These are phyloP conservation scores for Polyommatus icarus DNA, from an alignment of 2,888 invertebrate genomes.

Conservation along the genomic window DNA sequence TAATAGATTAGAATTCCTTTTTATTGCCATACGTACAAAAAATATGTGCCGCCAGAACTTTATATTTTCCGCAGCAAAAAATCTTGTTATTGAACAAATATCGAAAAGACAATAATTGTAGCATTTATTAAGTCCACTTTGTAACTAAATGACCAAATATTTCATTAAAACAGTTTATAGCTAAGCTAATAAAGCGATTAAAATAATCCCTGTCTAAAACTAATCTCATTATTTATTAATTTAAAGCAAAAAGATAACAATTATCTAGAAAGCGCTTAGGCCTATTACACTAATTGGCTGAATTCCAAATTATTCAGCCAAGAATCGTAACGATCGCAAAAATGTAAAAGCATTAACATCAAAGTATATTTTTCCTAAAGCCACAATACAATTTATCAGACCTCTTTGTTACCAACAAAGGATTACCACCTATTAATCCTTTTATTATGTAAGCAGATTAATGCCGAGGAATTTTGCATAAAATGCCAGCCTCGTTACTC, in stretches of 20 bases:
- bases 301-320: neutral
- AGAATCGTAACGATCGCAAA: neutral
- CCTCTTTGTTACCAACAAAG: neutral
- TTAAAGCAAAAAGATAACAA: neutral
- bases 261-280: neutral
- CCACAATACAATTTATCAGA: slow-evolving; percentile 16
- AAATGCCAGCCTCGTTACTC: slow-evolving; percentile 13
- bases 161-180: too few relatives aligned
- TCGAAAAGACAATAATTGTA: too few relatives aligned
- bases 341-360: neutral
- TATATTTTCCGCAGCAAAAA: too few relatives aligned
- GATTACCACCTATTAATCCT: slow-evolving; percentile 21
- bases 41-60: too few relatives aligned
- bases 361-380: slow-evolving; percentile 8
- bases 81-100: too few relatives aligned
- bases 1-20: too few relatives aligned
- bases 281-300: neutral
- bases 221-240: neutral
- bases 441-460: slow-evolving; percentile 12
- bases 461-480: neutral
- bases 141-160: too few relatives aligned
- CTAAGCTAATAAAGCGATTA: too few relatives aligned
- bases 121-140: too few relatives aligned
- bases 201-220: neutral
- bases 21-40: too few relatives aligned